Evolutionary conservation across 2,888 invertebrate genomes (phyloP).

Genomic region (Scaptodrosophila latifasciaeformis): DNA sequence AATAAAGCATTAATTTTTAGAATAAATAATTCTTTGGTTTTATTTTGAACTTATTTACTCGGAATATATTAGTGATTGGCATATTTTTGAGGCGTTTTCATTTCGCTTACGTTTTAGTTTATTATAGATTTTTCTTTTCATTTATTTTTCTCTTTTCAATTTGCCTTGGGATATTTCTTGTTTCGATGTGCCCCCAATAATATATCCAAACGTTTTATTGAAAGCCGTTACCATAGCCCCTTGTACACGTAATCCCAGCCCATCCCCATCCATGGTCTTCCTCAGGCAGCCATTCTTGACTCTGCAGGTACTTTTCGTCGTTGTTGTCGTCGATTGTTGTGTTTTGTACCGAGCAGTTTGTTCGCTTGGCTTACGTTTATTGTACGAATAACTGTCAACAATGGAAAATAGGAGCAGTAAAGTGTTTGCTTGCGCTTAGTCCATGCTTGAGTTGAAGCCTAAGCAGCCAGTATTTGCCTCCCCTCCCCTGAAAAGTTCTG

Average conservation of each 20-base stretch:
- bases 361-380: conserved; percentile 33
- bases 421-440: conserved; percentile 8
- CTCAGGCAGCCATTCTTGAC: neutral
- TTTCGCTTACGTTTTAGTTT: no score
- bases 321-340: conserved; percentile 6
- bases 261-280: neutral
- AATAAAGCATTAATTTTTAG: no score
- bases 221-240: conserved; percentile 48
- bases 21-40: no score
- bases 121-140: conserved; percentile 62
- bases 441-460: conserved; percentile 2
- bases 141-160: conserved; percentile 40
- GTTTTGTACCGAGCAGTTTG: conserved; percentile 13
- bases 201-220: conserved; percentile 65
- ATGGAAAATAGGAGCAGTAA: conserved; percentile 21
- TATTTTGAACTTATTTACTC: no score
- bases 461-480: neutral
- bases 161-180: conserved; percentile 2
- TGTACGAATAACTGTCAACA: conserved; percentile 42
- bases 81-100: no score
- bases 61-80: no score
- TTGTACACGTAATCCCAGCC: neutral
- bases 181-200: conserved; percentile 28
- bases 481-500: no score
- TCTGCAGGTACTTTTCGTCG: neutral